Evolutionary conservation across 2,888 invertebrate species (phyloP).

Genomic region (Ferrisia virgata): DNA sequence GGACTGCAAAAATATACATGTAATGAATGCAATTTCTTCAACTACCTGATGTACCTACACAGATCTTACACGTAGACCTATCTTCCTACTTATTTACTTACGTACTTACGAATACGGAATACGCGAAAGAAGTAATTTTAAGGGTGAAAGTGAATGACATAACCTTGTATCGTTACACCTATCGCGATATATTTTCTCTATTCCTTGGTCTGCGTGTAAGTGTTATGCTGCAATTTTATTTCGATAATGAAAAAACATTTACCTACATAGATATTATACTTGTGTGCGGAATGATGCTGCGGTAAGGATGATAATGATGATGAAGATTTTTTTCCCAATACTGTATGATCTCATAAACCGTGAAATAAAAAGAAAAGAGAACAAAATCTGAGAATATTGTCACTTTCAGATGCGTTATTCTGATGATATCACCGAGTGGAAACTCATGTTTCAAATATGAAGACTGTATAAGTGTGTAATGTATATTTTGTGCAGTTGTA

Average conservation of each 20-base stretch:
- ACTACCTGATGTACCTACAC: too few species aligned
- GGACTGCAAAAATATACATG: neutral
- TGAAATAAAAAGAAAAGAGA: neutral
- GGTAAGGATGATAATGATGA: too few species aligned
- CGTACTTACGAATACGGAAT: neutral
- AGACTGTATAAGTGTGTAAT: neutral
- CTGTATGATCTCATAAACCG: neutral
- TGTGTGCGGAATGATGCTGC: neutral
- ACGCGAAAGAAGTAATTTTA: neutral
- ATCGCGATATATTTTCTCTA: neutral
- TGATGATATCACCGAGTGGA: neutral
- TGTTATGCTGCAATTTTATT: neutral
- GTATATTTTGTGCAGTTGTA: too few species aligned
- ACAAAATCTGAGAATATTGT: neutral
- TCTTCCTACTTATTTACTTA: too few species aligned
- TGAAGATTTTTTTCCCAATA: neutral
- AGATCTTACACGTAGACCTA: too few species aligned
- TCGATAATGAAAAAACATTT: neutral
- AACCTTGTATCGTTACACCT: neutral
- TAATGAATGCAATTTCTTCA: too few species aligned
- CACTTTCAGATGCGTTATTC: neutral
- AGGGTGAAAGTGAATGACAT: neutral
- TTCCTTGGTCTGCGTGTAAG: neutral
- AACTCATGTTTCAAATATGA: neutral
- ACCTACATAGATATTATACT: neutral